These are phyloP conservation scores for Andricus curvator DNA, from an alignment of 2,888 invertebrate genomes.

Conservation along the genomic window DNA sequence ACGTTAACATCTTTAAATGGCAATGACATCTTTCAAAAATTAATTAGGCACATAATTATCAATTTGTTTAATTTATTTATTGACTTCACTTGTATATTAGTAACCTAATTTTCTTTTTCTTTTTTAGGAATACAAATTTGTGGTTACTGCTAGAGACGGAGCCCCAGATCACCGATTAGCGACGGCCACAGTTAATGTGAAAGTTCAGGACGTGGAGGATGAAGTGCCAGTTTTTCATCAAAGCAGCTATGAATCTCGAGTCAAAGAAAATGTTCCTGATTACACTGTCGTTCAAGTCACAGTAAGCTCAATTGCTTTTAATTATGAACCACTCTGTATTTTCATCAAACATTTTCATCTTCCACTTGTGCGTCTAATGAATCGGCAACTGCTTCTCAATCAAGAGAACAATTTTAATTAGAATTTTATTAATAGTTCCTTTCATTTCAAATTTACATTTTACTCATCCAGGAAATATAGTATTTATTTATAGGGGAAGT, in stretches of 20 bases:
- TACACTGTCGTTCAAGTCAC: constrained; percentile 88
- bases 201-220: constrained; percentile 89
- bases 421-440: neutral
- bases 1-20: too few species aligned
- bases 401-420: neutral
- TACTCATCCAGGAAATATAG: neutral
- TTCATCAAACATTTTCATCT: neutral
- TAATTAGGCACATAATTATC: constrained; percentile 5
- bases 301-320: constrained; percentile 77
- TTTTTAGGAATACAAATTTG: constrained; percentile 87
- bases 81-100: neutral
- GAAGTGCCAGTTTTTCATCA: constrained; percentile 90
- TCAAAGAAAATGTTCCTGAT: constrained; percentile 92
- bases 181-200: constrained; percentile 91
- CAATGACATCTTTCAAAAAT: too few species aligned
- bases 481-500: too few species aligned
- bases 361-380: too few species aligned
- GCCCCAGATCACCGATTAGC: constrained; percentile 91
- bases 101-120: constrained; percentile 3
- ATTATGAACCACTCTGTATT: neutral
- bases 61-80: constrained; percentile 22
- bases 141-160: constrained; percentile 93
- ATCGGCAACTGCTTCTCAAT: neutral
- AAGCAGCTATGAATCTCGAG: constrained; percentile 86
- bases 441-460: neutral